These are phyloP conservation scores for Brachyistius frenatus DNA, from an alignment of 2,113 vertebrate genomes.

Conservation along the genomic window DNA sequence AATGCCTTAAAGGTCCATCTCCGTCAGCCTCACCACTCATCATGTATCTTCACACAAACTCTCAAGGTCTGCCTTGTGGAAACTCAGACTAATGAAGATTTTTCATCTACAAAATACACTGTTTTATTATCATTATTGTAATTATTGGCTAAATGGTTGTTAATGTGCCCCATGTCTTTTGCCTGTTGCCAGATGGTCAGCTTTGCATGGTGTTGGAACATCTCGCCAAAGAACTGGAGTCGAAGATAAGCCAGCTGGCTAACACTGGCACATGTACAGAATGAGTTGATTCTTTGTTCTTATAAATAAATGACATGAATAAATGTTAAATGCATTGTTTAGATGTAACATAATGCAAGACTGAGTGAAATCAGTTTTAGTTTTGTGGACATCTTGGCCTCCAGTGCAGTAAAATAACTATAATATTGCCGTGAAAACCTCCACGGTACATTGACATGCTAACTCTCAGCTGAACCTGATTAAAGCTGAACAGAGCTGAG, in stretches of 20 bases:
- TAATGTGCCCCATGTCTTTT: not conserved
- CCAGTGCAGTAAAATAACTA: not conserved
- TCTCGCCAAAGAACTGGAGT: not conserved
- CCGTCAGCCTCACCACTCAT: not conserved
- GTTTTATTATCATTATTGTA: not conserved
- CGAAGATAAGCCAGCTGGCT: constrained; percentile 17
- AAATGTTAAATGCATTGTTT: constrained; percentile 6
- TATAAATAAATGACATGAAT: constrained; percentile 15
- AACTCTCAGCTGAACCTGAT: constrained; percentile 6
- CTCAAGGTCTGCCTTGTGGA: not conserved
- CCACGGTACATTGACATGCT: not conserved
- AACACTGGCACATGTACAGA: not conserved
- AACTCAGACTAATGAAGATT: not conserved
- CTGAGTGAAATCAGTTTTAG: not conserved
- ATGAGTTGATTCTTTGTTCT: not conserved
- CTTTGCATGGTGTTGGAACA: constrained; percentile 27
- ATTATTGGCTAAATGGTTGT: constrained; percentile 10
- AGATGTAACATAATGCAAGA: constrained; percentile 6
- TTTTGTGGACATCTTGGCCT: not conserved
- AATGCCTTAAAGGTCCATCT: not conserved
- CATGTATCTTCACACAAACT: not conserved
- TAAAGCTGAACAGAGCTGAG: not conserved
- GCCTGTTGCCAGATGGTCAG: constrained; percentile 27
- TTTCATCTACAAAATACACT: not conserved
- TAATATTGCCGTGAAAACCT: not conserved